Evolutionary conservation across 2,797 vertebrate genomes (phyloP), one percentile per base, ranked within the genome.

Genomic region (Nyctibius grandis): DNA sequence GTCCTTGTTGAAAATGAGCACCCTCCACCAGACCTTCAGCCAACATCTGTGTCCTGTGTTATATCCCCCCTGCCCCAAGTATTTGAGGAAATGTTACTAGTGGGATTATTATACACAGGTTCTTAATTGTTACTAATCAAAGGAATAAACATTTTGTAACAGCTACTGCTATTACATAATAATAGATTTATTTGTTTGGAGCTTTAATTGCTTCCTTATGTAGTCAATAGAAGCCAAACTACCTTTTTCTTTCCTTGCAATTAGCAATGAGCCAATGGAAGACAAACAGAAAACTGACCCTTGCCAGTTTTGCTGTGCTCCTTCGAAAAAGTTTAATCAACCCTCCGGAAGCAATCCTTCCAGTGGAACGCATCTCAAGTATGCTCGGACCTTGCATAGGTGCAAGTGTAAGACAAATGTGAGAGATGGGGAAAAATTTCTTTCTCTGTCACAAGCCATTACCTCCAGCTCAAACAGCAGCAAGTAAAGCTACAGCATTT

Each of bases 31-130:
- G 80, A 19, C 68, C 86, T 78, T 68, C 57, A 56, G 3, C 29
- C 54, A 60, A 36, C 13, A 36, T 9, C 70, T 34, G 5, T 13
- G 36, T 13, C 64, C 59, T 17, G 18, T 40, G 36, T 26, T 44
- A 42, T 5, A 15, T 3, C 11, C 28, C 36, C 11, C 31, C 21
- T 22, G 4, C 26, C 36, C 23, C 1, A 0, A 53, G 7, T 4
- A 31, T 1, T 6, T 4, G 16, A 94, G 25, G 42, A 59, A 59
- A 9, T 11, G 9, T 15, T 65, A 42, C 31, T 38, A 50, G 6
- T 15, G 1, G 22, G 8, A 84, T 47, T 79, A 8, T 29, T 79
- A 64, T 1, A 44, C 7, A 38, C 1, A 15, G 44, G 45, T 82
- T 79, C 50, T 65, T 59, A 78, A 57, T 11, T 67, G 18, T 38